Evolutionary conservation across 2,888 invertebrate genomes (phyloP).

Genomic region (Hetaerina titia): DNA sequence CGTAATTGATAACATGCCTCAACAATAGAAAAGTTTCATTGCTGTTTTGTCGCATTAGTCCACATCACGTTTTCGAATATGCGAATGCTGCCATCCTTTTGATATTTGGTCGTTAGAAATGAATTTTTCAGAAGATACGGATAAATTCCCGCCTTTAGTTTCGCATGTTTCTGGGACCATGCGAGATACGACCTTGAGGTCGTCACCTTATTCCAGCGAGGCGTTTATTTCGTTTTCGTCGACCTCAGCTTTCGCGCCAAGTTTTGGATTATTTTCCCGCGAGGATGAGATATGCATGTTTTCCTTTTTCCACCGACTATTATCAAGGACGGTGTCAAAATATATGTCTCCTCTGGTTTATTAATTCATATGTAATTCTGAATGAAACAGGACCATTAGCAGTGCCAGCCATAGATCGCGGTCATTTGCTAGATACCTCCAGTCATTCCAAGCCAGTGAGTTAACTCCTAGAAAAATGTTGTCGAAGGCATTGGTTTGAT

Average conservation of each 20-base stretch:
- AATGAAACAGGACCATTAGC: no score
- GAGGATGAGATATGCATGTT: constrained; percentile 21
- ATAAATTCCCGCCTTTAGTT: neutral
- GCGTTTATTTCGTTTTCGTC: constrained; percentile 6
- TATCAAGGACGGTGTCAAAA: neutral
- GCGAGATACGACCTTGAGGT: constrained; percentile 58
- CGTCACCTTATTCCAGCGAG: constrained; percentile 40
- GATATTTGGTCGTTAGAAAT: neutral
- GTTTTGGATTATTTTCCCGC: constrained; percentile 57
- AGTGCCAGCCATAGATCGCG: no score
- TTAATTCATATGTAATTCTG: neutral
- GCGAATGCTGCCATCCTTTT: neutral
- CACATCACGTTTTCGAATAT: no score
- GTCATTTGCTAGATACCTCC: neutral
- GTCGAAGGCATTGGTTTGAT: neutral
- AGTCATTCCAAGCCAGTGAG: neutral
- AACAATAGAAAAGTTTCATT: neutral
- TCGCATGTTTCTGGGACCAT: constrained; percentile 9
- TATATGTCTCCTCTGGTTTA: constrained; percentile 10
- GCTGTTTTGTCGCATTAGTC: neutral
- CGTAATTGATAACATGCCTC: neutral
- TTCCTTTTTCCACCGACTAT: constrained; percentile 19
- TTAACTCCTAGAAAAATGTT: neutral
- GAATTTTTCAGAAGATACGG: neutral
- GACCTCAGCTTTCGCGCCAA: constrained; percentile 43